phyloP scores from a whole-genome alignment of 2,113 vertebrate species.

The Engraulis encrasicolus region DNA sequence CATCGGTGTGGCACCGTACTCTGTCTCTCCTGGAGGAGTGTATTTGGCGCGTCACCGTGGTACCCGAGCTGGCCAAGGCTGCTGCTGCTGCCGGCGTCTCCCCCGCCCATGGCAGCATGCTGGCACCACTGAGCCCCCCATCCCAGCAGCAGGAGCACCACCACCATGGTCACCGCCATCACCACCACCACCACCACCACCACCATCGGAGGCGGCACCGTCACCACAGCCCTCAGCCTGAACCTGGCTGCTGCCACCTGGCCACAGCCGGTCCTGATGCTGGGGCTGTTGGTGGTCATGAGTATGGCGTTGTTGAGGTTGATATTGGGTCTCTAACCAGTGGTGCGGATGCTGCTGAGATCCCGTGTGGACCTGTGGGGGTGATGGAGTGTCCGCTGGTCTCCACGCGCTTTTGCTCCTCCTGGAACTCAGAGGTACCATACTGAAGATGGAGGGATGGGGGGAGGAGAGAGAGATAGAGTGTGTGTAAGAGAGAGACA shows the following conservation, averaged over 20 bases:
- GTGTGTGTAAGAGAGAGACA: not conserved
- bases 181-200: not conserved
- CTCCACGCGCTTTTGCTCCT: slow-evolving; percentile 30
- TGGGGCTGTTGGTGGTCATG: slow-evolving; percentile 62
- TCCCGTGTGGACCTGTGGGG: not conserved
- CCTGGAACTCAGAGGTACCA: slow-evolving; percentile 70
- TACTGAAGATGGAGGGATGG: not conserved
- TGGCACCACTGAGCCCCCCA: slow-evolving; percentile 60
- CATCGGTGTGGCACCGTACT: too few species aligned
- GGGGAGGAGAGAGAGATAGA: not conserved
- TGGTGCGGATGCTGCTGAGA: slow-evolving; percentile 50
- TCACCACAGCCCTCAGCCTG: not conserved
- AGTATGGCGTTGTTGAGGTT: too few species aligned
- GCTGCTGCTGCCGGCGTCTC: too few species aligned
- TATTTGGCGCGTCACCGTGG: not conserved
- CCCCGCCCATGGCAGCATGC: slow-evolving; percentile 62
- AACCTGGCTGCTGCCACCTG: not conserved
- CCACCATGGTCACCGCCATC: not conserved
- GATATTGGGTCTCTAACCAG: too few species aligned
- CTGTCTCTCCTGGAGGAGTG: too few species aligned
- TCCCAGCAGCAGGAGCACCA: slow-evolving; percentile 59
- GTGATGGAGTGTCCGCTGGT: slow-evolving; percentile 42
- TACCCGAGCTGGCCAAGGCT: slow-evolving; percentile 8
- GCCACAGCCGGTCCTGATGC: not conserved
- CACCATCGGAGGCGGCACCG: not conserved